These are phyloP conservation scores for Tyrannus savana DNA, from an alignment of 2,113 vertebrate genomes.

Conservation along the genomic window DNA sequence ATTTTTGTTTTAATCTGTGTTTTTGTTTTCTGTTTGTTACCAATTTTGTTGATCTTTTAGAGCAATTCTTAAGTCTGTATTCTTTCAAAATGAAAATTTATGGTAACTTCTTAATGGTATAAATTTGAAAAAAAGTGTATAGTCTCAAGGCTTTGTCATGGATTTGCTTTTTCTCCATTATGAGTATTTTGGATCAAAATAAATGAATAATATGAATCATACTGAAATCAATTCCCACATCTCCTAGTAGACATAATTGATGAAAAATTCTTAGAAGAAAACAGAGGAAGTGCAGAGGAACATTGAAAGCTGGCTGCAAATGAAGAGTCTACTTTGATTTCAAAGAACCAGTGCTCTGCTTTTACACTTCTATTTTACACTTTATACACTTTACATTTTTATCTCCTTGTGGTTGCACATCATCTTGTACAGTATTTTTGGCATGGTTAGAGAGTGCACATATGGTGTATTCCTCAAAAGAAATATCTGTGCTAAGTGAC, in stretches of 20 bases:
- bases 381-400: not conserved
- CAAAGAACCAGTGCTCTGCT: not conserved
- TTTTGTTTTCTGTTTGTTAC: not conserved
- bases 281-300: not conserved
- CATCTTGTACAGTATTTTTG: not conserved
- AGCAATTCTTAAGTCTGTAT: not conserved
- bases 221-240: not conserved
- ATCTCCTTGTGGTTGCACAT: not conserved
- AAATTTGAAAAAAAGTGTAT: not conserved
- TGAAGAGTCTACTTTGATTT: not conserved
- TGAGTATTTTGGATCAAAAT: not conserved
- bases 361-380: not conserved
- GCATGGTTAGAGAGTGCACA: not conserved
- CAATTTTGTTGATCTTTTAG: not conserved
- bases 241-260: not conserved
- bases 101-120: not conserved
- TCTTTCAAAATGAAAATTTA: not conserved
- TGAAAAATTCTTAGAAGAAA: not conserved
- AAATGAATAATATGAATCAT: not conserved
- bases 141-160: not conserved
- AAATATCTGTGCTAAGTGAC: not conserved
- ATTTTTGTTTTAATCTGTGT: not conserved
- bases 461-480: not conserved
- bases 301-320: not conserved
- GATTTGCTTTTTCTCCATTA: not conserved